A percentile compares a stretch with the other conserved stretches of the same genome.
These are phyloP conservation scores for Hafferia zeledoni DNA, from an alignment of 2,797 vertebrate genomes.

Conservation along the genomic window DNA sequence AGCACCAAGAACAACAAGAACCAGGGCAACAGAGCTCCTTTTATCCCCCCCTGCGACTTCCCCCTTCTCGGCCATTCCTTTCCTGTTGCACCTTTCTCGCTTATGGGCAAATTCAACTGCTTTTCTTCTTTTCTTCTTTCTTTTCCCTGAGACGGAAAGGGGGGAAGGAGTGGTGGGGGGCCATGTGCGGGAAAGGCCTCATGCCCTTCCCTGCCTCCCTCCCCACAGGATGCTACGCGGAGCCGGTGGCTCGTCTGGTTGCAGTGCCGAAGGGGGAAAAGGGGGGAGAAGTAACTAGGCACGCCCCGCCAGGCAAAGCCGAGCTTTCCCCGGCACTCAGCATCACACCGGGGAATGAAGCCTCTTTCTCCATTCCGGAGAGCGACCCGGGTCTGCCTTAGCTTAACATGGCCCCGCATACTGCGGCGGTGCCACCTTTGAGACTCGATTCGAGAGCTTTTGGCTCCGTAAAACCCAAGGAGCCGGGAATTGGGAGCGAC, in stretches of 20 bases:
- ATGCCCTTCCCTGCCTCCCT: background rate
- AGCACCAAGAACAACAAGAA: constrained; percentile 53
- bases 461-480: background rate
- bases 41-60: constrained; percentile 64
- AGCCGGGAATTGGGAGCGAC: background rate
- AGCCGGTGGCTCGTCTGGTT: background rate
- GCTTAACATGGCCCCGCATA: background rate
- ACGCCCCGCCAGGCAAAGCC: background rate
- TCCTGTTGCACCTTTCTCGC: constrained; percentile 65
- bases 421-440: background rate
- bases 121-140: constrained; percentile 32
- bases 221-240: background rate
- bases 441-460: background rate
- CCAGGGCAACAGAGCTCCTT: constrained; percentile 73
- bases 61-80: constrained; percentile 60
- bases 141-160: background rate
- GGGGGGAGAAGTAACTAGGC: background rate
- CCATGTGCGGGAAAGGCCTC: background rate
- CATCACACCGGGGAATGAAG: background rate
- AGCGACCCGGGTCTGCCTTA: background rate
- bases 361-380: background rate
- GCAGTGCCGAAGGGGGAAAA: background rate
- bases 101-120: constrained; percentile 7
- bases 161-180: background rate
- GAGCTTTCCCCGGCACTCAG: background rate